These are phyloP conservation scores for Tangara arthus DNA, from an alignment of 2,797 vertebrate species.

Conservation along the genomic window DNA sequence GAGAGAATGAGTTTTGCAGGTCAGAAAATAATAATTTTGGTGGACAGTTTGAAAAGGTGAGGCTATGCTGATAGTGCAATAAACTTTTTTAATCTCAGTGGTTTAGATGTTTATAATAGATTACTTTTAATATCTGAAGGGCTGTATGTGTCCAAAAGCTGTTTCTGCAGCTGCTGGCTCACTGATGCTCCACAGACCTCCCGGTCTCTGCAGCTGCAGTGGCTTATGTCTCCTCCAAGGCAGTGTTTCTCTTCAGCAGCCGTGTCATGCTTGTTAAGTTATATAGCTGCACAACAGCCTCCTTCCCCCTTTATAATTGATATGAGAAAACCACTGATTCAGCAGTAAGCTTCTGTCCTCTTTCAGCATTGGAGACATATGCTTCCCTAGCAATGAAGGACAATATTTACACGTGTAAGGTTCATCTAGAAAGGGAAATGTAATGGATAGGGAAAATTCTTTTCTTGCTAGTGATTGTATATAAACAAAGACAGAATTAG, in stretches of 20 bases:
- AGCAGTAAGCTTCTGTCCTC: neutral
- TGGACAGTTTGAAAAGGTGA: neutral
- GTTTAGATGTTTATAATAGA: neutral
- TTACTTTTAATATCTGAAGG: neutral
- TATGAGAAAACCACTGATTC: neutral
- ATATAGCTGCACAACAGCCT: neutral
- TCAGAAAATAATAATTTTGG: neutral
- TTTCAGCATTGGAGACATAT: neutral
- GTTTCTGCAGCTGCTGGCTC: slow-evolving; percentile 33
- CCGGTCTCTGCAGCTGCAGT: neutral
- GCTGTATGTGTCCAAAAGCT: neutral
- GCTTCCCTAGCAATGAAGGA: neutral
- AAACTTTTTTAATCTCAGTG: neutral
- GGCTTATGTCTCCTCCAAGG: neutral
- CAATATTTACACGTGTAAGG: neutral
- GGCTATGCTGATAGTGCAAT: neutral
- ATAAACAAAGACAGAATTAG: neutral
- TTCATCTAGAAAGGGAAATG: neutral
- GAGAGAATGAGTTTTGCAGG: neutral
- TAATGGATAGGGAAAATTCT: neutral
- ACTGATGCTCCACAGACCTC: slow-evolving; percentile 5
- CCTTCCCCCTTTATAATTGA: neutral
- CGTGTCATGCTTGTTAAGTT: slow-evolving; percentile 41
- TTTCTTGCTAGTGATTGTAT: neutral
- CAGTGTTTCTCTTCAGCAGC: slow-evolving; percentile 22